Evolutionary conservation across 2,797 vertebrate species (phyloP).

Genomic region (Parauchenoglanis punctatus): DNA sequence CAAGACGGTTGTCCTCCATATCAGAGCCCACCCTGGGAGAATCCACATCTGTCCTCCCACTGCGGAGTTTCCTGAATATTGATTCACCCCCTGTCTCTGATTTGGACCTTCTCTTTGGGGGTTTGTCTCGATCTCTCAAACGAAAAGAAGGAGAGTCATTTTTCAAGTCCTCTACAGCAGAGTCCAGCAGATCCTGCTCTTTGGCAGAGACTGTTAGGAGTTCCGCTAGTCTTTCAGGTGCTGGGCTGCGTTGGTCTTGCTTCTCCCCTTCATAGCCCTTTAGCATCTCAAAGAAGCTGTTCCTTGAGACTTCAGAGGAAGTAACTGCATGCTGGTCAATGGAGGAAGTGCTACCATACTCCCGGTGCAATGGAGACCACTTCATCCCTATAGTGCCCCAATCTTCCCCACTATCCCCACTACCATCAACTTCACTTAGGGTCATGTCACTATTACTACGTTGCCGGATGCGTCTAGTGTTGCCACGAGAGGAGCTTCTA

Average conservation of each 20-base stretch:
- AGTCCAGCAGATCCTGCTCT: constrained; percentile 81
- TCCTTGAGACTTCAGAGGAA: constrained; percentile 76
- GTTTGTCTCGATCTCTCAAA: constrained; percentile 90
- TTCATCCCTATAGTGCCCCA: constrained; percentile 82
- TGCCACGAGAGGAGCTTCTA: constrained; percentile 81
- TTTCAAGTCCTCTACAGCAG: constrained; percentile 78
- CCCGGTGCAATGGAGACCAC: constrained; percentile 90
- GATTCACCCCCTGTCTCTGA: constrained; percentile 95
- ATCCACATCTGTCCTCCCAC: constrained; percentile 86
- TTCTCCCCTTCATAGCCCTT: constrained; percentile 90
- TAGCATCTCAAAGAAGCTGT: constrained; percentile 92
- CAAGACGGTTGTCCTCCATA: constrained; percentile 85
- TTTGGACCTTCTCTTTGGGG: constrained; percentile 90
- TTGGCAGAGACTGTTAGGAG: constrained; percentile 79
- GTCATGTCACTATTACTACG: constrained; percentile 98
- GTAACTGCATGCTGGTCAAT: constrained; percentile 88
- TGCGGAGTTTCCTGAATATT: constrained; percentile 94
- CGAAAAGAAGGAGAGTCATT: constrained; percentile 77
- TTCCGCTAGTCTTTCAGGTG: constrained; percentile 85
- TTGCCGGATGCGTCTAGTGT: constrained; percentile 86
- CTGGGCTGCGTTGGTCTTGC: constrained; percentile 84
- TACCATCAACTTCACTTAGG: constrained; percentile 92
- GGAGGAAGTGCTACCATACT: constrained; percentile 96
- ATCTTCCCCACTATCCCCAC: constrained; percentile 91
- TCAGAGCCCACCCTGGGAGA: constrained; percentile 83